Base-by-base conservation (phyloP, 1,140 invertebrate genomes). In the Drosophila sp. region DNA sequence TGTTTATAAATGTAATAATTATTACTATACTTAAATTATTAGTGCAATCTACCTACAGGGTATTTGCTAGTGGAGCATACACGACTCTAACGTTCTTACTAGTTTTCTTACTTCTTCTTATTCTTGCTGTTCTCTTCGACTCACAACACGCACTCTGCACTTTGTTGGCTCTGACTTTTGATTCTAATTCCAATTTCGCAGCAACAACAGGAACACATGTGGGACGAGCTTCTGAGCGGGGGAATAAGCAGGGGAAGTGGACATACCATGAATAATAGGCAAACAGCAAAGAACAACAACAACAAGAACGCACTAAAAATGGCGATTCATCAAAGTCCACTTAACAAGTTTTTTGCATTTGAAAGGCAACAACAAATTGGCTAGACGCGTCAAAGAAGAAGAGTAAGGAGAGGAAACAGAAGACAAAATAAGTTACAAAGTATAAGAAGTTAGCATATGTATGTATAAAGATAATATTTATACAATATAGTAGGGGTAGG, bases 311-410 rank as follows among this genome's bases (percentile, higher is more conserved):
- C 78, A 80, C 74, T 77, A 34, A 66, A 82, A 80, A 75, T 82
- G 79, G 83, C 83, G 69, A 89, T 89, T 89, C 83, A 89, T 89
- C 83, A 89, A 89, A 89, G 83, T 89, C 83, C 83, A 70, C 63
- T 61, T 80, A 87, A 89, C 83, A 89, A 89, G 79, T 89, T 89
- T 87, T 89, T 89, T 83, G 83, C 83, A 89, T 87, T 89, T 89
- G 21, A 76, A 72, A 78, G 66, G 76, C 40, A 56, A 82, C 50
- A 76, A 73, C 41, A 63, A 59, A 75, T 65, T 64, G 34, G 53
- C 56, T 3, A 13, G 46, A 46, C 57, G 46, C 57, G 27, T 18
- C n/a, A 38, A 53, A 59, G 53, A 48, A 67, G 13, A 58, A 40
- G 40, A 40, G 43, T 34, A 38, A 58, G 32, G 54, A 48, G 9